A percentile compares a stretch with the other conserved stretches of the same genome.
These are phyloP conservation scores for Nomada hirtipes DNA, from an alignment of 2,888 invertebrate species.

Conservation along the genomic window DNA sequence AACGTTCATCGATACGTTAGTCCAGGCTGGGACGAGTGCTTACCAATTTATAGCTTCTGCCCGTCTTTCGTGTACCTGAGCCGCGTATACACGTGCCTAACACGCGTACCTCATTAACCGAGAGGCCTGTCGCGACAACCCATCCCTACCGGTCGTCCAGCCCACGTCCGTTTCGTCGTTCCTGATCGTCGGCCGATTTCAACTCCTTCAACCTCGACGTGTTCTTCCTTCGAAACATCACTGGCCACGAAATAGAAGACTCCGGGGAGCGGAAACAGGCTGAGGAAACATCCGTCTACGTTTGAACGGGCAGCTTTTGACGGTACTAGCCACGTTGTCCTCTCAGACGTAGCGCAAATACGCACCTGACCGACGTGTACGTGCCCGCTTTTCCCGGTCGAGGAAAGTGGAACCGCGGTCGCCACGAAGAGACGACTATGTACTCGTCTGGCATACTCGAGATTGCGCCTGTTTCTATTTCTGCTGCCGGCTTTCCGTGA, in stretches of 20 bases:
- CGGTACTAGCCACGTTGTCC: conserved; percentile 22
- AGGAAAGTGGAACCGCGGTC: conserved; percentile 17
- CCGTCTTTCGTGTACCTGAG: conserved; percentile 41
- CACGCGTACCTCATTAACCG: conserved; percentile 68
- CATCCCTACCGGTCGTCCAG: background rate
- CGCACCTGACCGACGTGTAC: conserved; percentile 38
- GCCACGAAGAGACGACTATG: background rate
- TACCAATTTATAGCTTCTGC: conserved; percentile 68
- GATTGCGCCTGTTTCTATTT: conserved; percentile 10
- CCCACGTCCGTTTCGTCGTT: background rate
- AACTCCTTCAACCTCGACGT: conserved; percentile 26
- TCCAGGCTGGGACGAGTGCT: conserved; percentile 40
- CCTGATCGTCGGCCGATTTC: conserved; percentile 2
- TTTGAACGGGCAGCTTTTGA: conserved; percentile 55
- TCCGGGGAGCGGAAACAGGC: conserved; percentile 21
- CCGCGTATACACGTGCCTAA: conserved; percentile 59
- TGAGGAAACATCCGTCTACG: conserved; percentile 41
- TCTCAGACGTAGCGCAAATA: conserved; percentile 58
- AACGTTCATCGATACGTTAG: conserved; percentile 21
- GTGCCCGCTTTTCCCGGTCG: conserved; percentile 21
- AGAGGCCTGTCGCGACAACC: conserved; percentile 29
- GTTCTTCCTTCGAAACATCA: conserved; percentile 58
- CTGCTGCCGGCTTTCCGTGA: background rate
- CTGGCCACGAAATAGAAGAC: conserved; percentile 33
- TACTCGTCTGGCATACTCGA: background rate